Conservation (phyloP, 2,113 vertebrate species). For the Python bivittatus region DNA sequence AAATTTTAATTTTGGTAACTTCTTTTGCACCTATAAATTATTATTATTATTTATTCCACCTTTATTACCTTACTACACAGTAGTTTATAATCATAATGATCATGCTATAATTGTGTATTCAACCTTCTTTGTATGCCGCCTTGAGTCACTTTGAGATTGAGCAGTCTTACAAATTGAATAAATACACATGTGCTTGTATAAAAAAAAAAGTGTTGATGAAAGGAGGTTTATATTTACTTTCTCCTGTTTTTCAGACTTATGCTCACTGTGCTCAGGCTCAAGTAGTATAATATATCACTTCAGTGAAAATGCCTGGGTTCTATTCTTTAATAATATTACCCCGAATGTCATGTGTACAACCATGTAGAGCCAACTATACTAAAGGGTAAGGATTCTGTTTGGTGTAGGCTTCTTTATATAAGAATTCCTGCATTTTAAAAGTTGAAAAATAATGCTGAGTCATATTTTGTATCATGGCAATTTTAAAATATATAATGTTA, state of each 20-base stretch:
- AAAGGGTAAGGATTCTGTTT: neutral
- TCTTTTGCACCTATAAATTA: neutral
- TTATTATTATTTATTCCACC: neutral
- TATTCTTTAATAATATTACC: neutral
- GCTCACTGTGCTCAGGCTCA: neutral
- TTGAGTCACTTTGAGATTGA: neutral
- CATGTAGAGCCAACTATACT: neutral
- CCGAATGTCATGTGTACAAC: neutral
- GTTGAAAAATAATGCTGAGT: neutral
- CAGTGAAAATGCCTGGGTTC: neutral
- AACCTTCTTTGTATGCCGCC: neutral
- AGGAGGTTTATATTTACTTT: slow-evolving; percentile 14
- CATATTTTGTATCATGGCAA: neutral
- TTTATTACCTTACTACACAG: neutral
- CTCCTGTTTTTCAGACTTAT: neutral
- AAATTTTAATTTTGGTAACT: neutral
- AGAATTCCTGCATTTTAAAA: neutral
- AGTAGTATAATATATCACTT: neutral
- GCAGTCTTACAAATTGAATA: neutral
- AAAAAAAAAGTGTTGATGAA: neutral
- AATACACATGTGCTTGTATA: neutral
- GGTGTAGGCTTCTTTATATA: neutral
- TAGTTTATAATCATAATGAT: neutral
- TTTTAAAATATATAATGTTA: neutral
- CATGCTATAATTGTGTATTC: neutral